Base-by-base conservation (phyloP, 2,888 invertebrate genomes). In the Norana najaformis region DNA sequence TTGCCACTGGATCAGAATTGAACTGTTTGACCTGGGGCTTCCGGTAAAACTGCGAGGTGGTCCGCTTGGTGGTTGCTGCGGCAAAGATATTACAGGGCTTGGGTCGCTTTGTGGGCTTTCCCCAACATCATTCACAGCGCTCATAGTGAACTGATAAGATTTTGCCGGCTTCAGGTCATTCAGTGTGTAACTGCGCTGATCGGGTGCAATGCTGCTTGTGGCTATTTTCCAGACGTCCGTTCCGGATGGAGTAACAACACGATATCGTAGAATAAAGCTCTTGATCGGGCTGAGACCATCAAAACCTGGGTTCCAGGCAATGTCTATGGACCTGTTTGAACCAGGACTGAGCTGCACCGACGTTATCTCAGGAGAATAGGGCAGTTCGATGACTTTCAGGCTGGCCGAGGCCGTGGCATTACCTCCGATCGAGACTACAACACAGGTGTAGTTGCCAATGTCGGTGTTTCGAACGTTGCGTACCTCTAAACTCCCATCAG, bases 1-100 rank as follows among this genome's bases (percentile, higher is more conserved):
- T 94, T 95, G 98, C 99, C 99, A 99, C 94, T 98, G 98, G 0
- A 98, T 97, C 93, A 98, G 98, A 91, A 99, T 98, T 95, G 98
- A 98, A 0, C 98, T 97, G 23, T 98, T 97, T 30, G 98, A 98
- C 91, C 98, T 96, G 0, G 99, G 98, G 0, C 98, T 98, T 13
- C 98, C 99, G 93, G 98, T 98, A 93, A 99, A 98, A 41, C 98
- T 98, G 89, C 97, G 96, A 0, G 99, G 99, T 5, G 99, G 98
- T 41, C 98, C 98, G 91, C 98, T 98, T 0, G 99, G 99, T 89
- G 99, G 98, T 96, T 99, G 94, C 96, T 99, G 98, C 0, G 99
- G 99, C 93, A 99, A 96, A 93, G 97, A 97, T 90, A 99, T 96
- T 90, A 97, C 96, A 93, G 97, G 96, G 93, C 93, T 94, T 0